Percentiles rank a stretch among this genome's conserved stretches.
Evolutionary conservation across 2,797 vertebrate genomes (phyloP).

Genomic region (Streptopelia turtur): DNA sequence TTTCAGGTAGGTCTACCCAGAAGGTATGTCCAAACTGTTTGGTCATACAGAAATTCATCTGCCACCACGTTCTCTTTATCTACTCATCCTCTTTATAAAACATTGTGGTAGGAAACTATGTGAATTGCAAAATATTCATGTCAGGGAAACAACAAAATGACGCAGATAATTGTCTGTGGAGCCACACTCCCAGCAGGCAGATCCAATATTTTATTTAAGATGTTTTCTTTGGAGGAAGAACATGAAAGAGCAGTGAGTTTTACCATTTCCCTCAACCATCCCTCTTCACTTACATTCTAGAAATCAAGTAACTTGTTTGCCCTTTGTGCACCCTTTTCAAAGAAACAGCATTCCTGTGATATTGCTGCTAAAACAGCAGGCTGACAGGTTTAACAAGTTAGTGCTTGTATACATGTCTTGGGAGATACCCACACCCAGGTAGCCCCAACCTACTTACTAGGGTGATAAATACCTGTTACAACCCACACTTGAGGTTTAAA

Average conservation of each 20-base stretch:
- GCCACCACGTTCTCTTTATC: not conserved
- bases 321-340: slow-evolving; percentile 54
- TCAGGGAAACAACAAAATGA: slow-evolving; percentile 43
- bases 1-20: not conserved
- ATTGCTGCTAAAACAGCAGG: slow-evolving; percentile 50
- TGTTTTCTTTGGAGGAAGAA: slow-evolving; percentile 42
- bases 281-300: not conserved
- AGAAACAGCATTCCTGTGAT: slow-evolving; percentile 52
- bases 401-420: slow-evolving; percentile 6
- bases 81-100: not conserved
- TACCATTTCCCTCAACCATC: not conserved
- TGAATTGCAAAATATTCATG: slow-evolving; percentile 43
- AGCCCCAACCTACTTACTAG: slow-evolving; percentile 48
- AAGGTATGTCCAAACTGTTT: not conserved
- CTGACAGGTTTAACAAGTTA: slow-evolving; percentile 63
- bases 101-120: slow-evolving; percentile 31
- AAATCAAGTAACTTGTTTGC: slow-evolving; percentile 27
- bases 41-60: not conserved
- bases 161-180: slow-evolving; percentile 20
- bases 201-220: slow-evolving; percentile 28
- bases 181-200: not conserved
- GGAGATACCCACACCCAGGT: slow-evolving; percentile 63
- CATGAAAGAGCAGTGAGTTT: slow-evolving; percentile 17
- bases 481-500: slow-evolving; percentile 40
- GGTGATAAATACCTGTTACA: slow-evolving; percentile 57